Percentiles rank a stretch among this genome's conserved stretches.
These are phyloP conservation scores for Magallana nippona DNA, from an alignment of 2,888 invertebrate species.

Conservation along the genomic window DNA sequence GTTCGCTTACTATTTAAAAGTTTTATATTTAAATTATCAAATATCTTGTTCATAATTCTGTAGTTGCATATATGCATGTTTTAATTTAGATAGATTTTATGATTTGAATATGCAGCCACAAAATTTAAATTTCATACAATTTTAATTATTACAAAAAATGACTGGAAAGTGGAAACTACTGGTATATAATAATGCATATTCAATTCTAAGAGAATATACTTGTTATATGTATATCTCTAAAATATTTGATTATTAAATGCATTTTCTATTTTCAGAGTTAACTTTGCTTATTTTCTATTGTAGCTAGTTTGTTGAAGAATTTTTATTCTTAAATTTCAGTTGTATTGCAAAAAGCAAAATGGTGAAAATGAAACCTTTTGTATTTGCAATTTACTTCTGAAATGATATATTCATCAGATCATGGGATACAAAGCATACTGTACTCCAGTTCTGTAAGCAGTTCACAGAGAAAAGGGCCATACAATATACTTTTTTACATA, in stretches of 20 bases:
- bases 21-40: not conserved
- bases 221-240: not conserved
- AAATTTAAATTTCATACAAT: not conserved
- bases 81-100: constrained; percentile 2
- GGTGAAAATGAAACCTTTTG: constrained; percentile 15
- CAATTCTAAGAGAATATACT: constrained; percentile 9
- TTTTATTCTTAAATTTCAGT: constrained; percentile 6
- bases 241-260: not conserved
- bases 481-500: not conserved
- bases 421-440: constrained; percentile 10
- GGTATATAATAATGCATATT: not conserved
- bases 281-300: not conserved
- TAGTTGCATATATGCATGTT: not conserved
- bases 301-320: constrained; percentile 15
- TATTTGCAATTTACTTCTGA: not conserved
- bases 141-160: not conserved
- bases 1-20: constrained; percentile 10
- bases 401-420: constrained; percentile 6
- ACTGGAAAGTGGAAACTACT: not conserved
- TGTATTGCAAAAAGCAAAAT: constrained; percentile 13
- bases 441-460: constrained; percentile 12
- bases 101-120: constrained; percentile 12
- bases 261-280: constrained; percentile 4
- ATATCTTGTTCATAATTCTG: constrained; percentile 7
- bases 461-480: constrained; percentile 3